Percentiles rank a stretch among this genome's conserved stretches.
These are phyloP conservation scores for Caretta caretta DNA, from an alignment of 2,113 vertebrate genomes.

Conservation along the genomic window DNA sequence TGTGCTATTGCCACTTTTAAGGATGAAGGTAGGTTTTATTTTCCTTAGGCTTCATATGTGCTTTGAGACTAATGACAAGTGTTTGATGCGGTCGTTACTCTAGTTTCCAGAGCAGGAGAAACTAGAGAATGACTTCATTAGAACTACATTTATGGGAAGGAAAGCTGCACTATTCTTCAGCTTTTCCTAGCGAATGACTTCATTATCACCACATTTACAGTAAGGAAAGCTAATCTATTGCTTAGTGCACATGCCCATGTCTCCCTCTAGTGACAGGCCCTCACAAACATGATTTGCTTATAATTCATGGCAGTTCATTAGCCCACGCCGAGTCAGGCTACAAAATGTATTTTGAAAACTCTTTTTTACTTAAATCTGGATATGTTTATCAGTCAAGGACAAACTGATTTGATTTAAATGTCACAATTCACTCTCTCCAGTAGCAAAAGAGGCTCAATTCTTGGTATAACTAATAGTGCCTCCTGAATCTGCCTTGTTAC, in stretches of 20 bases:
- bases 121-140: fast-evolving
- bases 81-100: fast-evolving
- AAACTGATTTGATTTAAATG: not conserved
- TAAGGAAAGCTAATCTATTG: fast-evolving
- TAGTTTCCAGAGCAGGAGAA: fast-evolving
- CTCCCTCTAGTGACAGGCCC: not conserved
- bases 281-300: fast-evolving
- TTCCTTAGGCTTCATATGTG: fast-evolving
- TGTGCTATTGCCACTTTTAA: fast-evolving
- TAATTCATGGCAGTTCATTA: not conserved
- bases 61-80: not conserved
- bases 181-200: fast-evolving
- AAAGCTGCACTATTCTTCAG: fast-evolving
- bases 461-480: not conserved
- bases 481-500: not conserved
- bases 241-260: fast-evolving
- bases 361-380: too few relatives aligned
- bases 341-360: not conserved
- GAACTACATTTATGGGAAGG: fast-evolving
- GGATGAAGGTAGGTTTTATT: fast-evolving
- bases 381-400: not conserved
- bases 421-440: not conserved
- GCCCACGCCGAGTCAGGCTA: not conserved
- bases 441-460: not conserved
- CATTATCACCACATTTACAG: not conserved